Conservation (phyloP, 2,888 invertebrate species). For the Drymonia ruficornis region DNA sequence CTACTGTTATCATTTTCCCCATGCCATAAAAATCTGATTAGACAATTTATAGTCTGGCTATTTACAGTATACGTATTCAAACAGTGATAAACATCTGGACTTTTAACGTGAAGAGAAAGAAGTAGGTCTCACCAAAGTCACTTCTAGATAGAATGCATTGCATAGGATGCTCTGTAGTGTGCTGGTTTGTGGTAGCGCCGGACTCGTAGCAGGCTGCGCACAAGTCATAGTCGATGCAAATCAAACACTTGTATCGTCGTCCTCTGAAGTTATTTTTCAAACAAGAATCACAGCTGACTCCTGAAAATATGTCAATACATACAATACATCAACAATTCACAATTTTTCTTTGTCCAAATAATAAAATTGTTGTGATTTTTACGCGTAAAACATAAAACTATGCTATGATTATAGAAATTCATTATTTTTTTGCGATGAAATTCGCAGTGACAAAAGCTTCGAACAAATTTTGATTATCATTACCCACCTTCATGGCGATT, state of each 20-base stretch:
- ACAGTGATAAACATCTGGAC: too few relatives aligned
- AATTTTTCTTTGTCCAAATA: slow-evolving; percentile 32
- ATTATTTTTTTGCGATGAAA: slow-evolving; percentile 60
- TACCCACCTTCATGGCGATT: slow-evolving; percentile 97
- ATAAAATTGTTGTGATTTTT: slow-evolving; percentile 27
- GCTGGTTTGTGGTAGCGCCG: slow-evolving; percentile 95
- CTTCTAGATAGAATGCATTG: slow-evolving; percentile 98
- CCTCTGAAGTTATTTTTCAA: slow-evolving; percentile 98
- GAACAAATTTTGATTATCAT: slow-evolving; percentile 84
- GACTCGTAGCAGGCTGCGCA: slow-evolving; percentile 98
- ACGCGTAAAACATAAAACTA: slow-evolving; percentile 35
- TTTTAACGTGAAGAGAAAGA: slow-evolving; percentile 15
- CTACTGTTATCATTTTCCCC: too few relatives aligned
- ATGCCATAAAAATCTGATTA: too few relatives aligned
- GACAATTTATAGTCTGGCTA: too few relatives aligned
- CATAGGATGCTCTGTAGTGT: slow-evolving; percentile 98
- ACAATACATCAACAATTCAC: slow-evolving; percentile 52
- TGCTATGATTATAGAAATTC: slow-evolving; percentile 41
- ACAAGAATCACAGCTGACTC: slow-evolving; percentile 99
- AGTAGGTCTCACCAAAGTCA: slow-evolving; percentile 92
- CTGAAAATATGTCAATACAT: slow-evolving; percentile 85
- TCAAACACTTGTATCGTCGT: slow-evolving; percentile 98
- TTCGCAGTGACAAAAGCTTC: slow-evolving; percentile 80
- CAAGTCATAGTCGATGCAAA: slow-evolving; percentile 99
- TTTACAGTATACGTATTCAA: too few relatives aligned